Evolutionary conservation across 1,140 invertebrate species (phyloP).

Genomic region (Ostrea denselamellosa): DNA sequence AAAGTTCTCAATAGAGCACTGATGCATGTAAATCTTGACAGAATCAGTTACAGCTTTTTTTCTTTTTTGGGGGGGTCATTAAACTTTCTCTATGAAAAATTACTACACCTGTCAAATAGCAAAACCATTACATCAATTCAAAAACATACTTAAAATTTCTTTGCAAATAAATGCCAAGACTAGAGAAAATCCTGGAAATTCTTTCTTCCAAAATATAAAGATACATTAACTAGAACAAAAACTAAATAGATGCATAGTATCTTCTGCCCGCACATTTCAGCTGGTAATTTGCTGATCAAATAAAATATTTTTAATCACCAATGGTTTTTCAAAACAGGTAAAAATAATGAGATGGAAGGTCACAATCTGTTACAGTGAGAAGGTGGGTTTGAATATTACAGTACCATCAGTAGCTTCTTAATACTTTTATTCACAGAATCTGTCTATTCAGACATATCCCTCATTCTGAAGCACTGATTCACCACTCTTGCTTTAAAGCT

Average conservation of each 20-base stretch:
- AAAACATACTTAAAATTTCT: too few relatives aligned
- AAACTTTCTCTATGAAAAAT: too few relatives aligned
- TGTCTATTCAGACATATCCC: slow-evolving; percentile 1
- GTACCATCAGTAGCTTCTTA: slow-evolving; percentile 11
- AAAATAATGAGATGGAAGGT: slow-evolving; percentile 23
- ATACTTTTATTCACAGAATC: background rate
- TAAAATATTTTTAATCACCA: background rate
- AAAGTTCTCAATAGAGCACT: too few relatives aligned
- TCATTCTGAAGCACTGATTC: background rate
- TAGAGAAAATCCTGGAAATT: too few relatives aligned
- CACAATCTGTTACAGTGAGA: background rate
- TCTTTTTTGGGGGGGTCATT: too few relatives aligned
- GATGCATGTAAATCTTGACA: too few relatives aligned
- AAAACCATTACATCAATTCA: too few relatives aligned
- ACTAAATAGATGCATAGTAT: slow-evolving; percentile 3
- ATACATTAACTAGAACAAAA: background rate
- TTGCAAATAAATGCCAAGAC: too few relatives aligned
- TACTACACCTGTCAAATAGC: too few relatives aligned
- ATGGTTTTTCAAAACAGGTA: slow-evolving; percentile 19
- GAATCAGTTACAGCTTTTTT: too few relatives aligned
- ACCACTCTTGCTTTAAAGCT: background rate
- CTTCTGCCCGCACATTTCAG: background rate
- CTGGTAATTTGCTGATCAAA: background rate
- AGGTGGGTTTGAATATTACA: slow-evolving; percentile 25
- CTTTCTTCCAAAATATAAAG: too few relatives aligned